Evolutionary conservation across 2,888 invertebrate genomes (phyloP).

Genomic region (Pterostichus niger): DNA sequence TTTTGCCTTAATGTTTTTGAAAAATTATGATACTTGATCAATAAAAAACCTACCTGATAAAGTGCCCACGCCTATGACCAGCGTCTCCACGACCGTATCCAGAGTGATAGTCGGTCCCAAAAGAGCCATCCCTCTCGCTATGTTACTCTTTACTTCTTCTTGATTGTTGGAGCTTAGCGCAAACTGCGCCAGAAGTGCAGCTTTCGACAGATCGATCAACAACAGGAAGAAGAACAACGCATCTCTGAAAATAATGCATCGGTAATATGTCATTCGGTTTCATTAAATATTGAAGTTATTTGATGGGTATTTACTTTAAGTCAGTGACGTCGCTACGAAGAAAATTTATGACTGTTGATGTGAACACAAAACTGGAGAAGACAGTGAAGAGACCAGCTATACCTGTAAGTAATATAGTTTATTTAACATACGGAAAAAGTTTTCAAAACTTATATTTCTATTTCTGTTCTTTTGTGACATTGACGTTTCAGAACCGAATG

Average conservation of each 20-base stretch:
- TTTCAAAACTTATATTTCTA: too few species aligned
- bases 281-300: constrained; percentile 17
- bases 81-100: constrained; percentile 92
- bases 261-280: constrained; percentile 8
- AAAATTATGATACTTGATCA: too few species aligned
- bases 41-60: constrained; percentile 79
- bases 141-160: constrained; percentile 91
- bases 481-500: too few species aligned
- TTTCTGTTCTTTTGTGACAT: too few species aligned
- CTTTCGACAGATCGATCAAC: constrained; percentile 94
- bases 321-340: constrained; percentile 92
- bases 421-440: too few species aligned
- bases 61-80: constrained; percentile 95
- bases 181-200: constrained; percentile 90
- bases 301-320: constrained; percentile 79
- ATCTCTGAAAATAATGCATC: constrained; percentile 77
- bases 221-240: constrained; percentile 94
- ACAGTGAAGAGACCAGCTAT: constrained; percentile 89
- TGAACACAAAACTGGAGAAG: constrained; percentile 95
- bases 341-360: constrained; percentile 91
- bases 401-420: background rate
- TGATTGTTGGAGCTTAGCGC: constrained; percentile 89
- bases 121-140: constrained; percentile 91
- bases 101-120: constrained; percentile 94
- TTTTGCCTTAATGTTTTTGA: too few species aligned